These are phyloP conservation scores for Montipora efflorescens DNA, from an alignment of 64 coral and sea anemone species.

Conservation along the genomic window DNA sequence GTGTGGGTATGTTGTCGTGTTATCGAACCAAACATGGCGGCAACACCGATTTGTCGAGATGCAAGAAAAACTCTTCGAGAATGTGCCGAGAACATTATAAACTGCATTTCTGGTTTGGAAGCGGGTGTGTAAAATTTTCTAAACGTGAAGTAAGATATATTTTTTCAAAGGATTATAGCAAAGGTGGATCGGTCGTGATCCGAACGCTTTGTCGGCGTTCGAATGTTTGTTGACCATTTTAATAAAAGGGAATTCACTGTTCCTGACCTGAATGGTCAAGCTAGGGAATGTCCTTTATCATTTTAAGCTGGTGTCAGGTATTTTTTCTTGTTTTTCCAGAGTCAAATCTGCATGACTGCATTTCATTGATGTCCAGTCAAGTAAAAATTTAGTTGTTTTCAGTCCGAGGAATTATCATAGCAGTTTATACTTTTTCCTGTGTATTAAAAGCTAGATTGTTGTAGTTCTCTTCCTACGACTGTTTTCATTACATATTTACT, in stretches of 20 bases:
- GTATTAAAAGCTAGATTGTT: constrained; percentile 1
- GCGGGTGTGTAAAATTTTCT: constrained; percentile 2
- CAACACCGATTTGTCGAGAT: not conserved
- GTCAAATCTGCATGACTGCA: not conserved
- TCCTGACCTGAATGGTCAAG: not conserved
- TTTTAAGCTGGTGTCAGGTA: not conserved
- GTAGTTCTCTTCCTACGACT: constrained; percentile 2
- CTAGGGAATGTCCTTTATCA: not conserved
- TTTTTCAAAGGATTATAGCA: not conserved
- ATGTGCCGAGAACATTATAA: not conserved
- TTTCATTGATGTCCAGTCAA: not conserved
- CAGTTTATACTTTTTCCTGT: not conserved
- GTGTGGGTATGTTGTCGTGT: too few relatives aligned
- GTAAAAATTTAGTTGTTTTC: not conserved
- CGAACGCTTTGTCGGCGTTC: too few relatives aligned
- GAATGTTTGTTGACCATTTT: too few relatives aligned
- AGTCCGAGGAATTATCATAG: not conserved
- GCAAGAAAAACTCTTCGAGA: not conserved
- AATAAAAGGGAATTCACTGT: not conserved
- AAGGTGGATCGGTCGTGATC: too few relatives aligned
- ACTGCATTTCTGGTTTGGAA: constrained; percentile 13
- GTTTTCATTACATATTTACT: constrained; percentile 10
- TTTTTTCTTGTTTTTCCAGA: constrained; percentile 3
- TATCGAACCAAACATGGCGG: too few relatives aligned
- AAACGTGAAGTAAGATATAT: constrained; percentile 1